Evolutionary conservation across 2,888 invertebrate genomes (phyloP).

Genomic region (Zygaena filipendulae): DNA sequence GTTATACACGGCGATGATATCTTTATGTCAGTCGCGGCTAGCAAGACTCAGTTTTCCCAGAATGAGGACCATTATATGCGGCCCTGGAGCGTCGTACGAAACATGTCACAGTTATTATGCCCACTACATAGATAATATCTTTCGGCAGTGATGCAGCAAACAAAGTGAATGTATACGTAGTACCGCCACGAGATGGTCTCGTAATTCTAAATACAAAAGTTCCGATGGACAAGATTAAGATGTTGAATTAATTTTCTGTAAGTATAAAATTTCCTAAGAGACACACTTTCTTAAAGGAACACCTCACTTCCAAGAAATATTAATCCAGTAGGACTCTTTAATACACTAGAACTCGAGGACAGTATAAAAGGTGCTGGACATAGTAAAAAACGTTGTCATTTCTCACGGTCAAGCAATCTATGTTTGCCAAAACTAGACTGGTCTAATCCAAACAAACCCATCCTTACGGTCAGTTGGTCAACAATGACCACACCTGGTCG

Average conservation of each 20-base stretch:
- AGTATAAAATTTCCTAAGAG: too few species aligned
- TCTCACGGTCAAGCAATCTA: slow-evolving; percentile 42
- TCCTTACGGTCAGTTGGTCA: slow-evolving; percentile 56
- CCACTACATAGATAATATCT: slow-evolving; percentile 63
- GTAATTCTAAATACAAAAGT: slow-evolving; percentile 27
- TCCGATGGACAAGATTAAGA: slow-evolving; percentile 44
- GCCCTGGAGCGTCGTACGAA: slow-evolving; percentile 51
- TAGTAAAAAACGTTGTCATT: slow-evolving; percentile 33
- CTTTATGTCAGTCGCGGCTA: slow-evolving; percentile 48
- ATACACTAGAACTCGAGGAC: too few species aligned
- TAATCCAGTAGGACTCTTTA: too few species aligned
- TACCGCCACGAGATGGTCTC: slow-evolving; percentile 36
- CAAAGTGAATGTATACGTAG: slow-evolving; percentile 28
- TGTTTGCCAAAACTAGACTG: slow-evolving; percentile 41
- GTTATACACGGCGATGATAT: slow-evolving; percentile 39
- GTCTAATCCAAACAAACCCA: slow-evolving; percentile 41
- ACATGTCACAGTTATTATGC: slow-evolving; percentile 67
- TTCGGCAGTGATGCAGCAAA: slow-evolving; percentile 45
- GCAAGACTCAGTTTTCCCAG: slow-evolving; percentile 50
- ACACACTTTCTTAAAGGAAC: too few species aligned
- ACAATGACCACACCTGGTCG: slow-evolving; percentile 58
- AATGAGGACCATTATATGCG: slow-evolving; percentile 55
- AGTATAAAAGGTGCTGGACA: too few species aligned
- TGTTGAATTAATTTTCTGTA: slow-evolving; percentile 20
- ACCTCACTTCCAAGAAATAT: too few species aligned